phyloP scores from a whole-genome alignment of 2,113 vertebrate species.

The Dendrocopos noguchii region DNA sequence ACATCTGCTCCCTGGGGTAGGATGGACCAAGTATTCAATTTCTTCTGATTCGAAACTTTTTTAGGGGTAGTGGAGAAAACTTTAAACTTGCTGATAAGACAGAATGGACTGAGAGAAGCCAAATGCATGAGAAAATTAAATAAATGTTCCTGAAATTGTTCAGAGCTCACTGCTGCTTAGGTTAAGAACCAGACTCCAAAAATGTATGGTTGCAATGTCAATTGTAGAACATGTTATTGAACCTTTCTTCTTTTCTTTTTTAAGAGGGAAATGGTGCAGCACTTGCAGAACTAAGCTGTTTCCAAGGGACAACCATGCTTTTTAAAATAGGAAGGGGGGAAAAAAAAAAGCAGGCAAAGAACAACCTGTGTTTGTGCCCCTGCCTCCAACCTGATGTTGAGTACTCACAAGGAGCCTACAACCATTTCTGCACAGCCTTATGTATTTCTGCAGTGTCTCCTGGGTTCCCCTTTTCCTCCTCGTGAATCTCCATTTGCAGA shows the following conservation, averaged over 20 bases:
- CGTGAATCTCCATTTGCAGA: not conserved
- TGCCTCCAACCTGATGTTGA: not conserved
- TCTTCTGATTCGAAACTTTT: not conserved
- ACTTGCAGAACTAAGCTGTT: not conserved
- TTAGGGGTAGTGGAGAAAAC: not conserved
- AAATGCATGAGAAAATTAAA: not conserved
- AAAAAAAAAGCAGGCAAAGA: not conserved
- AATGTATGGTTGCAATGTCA: not conserved
- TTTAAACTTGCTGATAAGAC: not conserved
- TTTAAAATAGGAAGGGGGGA: fast-evolving
- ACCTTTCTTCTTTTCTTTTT: not conserved
- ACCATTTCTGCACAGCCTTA: not conserved
- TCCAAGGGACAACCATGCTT: not conserved
- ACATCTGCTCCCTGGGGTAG: not conserved
- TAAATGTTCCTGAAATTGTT: not conserved
- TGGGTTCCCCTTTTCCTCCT: not conserved
- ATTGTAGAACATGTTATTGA: not conserved
- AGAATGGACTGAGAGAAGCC: not conserved
- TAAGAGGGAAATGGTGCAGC: not conserved
- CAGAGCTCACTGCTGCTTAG: not conserved
- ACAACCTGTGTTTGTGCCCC: not conserved
- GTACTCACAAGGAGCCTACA: not conserved
- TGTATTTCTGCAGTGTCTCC: not conserved
- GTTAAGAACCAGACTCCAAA: not conserved
- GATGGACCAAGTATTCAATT: not conserved